Percentiles rank a stretch among this genome's conserved stretches.
phyloP scores from a whole-genome alignment of 2,113 vertebrate species.

The Orthonyx spaldingii region DNA sequence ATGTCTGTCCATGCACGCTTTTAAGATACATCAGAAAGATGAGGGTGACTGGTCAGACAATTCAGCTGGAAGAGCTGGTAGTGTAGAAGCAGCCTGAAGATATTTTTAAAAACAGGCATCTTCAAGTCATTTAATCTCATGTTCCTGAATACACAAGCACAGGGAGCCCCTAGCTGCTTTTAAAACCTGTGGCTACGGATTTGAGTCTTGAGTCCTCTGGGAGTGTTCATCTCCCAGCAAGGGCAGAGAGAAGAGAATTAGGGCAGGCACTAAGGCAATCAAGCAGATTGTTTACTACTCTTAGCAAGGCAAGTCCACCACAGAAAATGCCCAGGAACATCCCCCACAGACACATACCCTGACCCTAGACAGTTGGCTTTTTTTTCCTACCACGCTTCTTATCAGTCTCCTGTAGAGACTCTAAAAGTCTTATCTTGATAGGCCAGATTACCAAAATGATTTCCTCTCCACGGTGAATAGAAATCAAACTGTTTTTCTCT shows the following conservation, averaged over 20 bases:
- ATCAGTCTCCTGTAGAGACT: slow-evolving; percentile 84
- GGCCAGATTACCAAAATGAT: slow-evolving; percentile 73
- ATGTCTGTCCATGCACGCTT: background rate
- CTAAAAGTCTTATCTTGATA: slow-evolving; percentile 87
- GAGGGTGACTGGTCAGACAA: background rate
- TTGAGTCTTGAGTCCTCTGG: background rate
- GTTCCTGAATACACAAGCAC: background rate
- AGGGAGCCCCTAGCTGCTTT: background rate
- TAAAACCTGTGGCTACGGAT: background rate
- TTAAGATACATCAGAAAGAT: background rate
- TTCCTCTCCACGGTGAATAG: slow-evolving; percentile 77
- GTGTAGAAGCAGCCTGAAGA: background rate
- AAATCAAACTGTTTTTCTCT: slow-evolving; percentile 72
- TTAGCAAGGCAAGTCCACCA: background rate
- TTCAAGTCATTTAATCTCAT: background rate
- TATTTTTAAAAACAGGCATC: background rate
- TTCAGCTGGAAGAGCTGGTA: background rate
- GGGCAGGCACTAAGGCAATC: background rate
- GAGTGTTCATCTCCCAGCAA: background rate
- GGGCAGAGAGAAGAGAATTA: background rate
- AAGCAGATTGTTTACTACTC: background rate
- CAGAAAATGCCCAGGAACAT: background rate
- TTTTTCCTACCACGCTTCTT: slow-evolving; percentile 63
- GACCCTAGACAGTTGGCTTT: background rate
- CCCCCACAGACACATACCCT: too few relatives aligned